These are phyloP conservation scores for Chelonus formosanus DNA, from an alignment of 2,888 invertebrate species.

Conservation along the genomic window DNA sequence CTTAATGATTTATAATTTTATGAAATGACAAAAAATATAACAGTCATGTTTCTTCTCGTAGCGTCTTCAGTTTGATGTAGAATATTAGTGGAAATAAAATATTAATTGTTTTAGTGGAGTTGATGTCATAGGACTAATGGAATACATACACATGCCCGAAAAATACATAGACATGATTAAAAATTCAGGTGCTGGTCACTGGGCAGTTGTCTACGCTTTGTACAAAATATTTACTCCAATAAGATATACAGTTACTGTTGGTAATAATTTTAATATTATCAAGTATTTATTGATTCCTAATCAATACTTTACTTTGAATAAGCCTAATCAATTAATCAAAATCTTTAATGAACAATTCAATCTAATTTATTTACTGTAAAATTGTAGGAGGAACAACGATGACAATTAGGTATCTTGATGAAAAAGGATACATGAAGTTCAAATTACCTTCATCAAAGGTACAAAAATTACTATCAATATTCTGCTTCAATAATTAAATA, in stretches of 20 bases:
- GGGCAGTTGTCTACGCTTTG: slow-evolving; percentile 89
- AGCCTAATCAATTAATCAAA: too few species aligned
- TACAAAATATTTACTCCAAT: slow-evolving; percentile 94
- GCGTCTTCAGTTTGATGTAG: too few species aligned
- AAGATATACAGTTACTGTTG: slow-evolving; percentile 91
- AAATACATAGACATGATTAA: slow-evolving; percentile 78
- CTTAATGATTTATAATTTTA: too few species aligned
- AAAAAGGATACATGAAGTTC: slow-evolving; percentile 79
- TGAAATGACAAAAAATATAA: too few species aligned
- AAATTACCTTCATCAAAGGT: slow-evolving; percentile 40
- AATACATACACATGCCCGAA: slow-evolving; percentile 82
- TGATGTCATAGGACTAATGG: slow-evolving; percentile 83
- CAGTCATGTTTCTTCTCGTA: too few species aligned
- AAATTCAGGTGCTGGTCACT: slow-evolving; percentile 84
- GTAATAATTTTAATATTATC: slow-evolving; percentile 64
- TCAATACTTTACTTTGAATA: too few species aligned
- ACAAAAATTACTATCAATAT: neutral
- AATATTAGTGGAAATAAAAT: too few species aligned
- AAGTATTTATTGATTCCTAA: too few species aligned
- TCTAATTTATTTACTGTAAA: too few species aligned
- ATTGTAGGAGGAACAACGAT: slow-evolving; percentile 82
- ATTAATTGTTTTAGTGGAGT: slow-evolving; percentile 77
- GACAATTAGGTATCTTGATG: slow-evolving; percentile 82
- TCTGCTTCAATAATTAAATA: neutral
- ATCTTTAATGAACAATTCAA: too few species aligned